phyloP scores from a whole-genome alignment of 2,113 vertebrate genomes.

The Phalacrocorax pelagicus region DNA sequence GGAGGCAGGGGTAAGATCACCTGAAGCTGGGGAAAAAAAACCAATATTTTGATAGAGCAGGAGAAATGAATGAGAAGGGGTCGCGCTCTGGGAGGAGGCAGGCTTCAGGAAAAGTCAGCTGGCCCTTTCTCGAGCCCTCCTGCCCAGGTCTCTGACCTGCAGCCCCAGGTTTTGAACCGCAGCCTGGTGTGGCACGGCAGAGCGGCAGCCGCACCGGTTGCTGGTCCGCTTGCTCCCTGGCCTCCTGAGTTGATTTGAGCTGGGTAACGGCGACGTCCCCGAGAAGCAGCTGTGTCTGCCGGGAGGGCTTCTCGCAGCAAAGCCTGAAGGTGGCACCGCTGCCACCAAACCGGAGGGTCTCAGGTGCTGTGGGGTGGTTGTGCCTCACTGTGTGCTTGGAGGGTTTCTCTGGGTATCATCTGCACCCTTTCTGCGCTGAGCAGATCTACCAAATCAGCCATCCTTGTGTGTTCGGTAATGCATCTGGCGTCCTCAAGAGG shows the following conservation, averaged over 20 bases:
- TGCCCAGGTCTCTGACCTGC: not conserved
- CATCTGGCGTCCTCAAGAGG: not conserved
- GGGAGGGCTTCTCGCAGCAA: not conserved
- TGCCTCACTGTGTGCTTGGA: not conserved
- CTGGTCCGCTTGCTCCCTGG: not conserved
- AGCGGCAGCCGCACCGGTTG: not conserved
- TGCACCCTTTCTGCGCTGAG: not conserved
- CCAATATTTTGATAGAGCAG: not conserved
- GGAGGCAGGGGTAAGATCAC: not conserved
- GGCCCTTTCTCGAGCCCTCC: too few relatives aligned
- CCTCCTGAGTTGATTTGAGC: not conserved
- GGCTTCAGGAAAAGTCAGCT: not conserved
- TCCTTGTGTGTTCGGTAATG: not conserved
- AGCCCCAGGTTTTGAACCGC: not conserved
- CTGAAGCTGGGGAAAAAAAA: not conserved
- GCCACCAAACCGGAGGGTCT: not conserved
- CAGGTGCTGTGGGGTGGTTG: not conserved
- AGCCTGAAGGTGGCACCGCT: not conserved
- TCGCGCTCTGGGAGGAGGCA: not conserved
- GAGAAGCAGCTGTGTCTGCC: not conserved
- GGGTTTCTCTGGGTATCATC: not conserved
- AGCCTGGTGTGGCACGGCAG: not conserved
- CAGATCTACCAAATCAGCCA: too few relatives aligned
- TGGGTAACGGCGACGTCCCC: not conserved
- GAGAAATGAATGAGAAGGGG: not conserved